phyloP scores from a whole-genome alignment of 2,888 invertebrate genomes.

The Adela reaumurella region DNA sequence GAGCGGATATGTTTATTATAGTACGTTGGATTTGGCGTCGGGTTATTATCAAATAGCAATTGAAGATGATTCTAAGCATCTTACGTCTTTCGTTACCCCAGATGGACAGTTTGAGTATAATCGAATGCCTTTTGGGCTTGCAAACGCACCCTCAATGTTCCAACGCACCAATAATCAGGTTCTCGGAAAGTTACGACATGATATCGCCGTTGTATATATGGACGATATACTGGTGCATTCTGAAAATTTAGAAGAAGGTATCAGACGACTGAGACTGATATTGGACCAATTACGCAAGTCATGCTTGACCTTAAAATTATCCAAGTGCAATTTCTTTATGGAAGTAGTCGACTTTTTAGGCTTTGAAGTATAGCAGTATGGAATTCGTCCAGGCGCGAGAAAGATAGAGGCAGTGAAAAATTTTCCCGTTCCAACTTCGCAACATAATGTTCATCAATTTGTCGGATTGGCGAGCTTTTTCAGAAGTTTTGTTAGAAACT shows the following conservation, averaged over 20 bases:
- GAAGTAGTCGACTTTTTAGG: constrained; percentile 5
- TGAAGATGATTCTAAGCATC: neutral
- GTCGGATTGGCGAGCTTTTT: constrained; percentile 14
- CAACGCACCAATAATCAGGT: constrained; percentile 16
- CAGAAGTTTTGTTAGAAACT: constrained; percentile 12
- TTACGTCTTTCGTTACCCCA: constrained; percentile 1
- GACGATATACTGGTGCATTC: constrained; percentile 12
- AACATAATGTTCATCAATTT: constrained; percentile 14
- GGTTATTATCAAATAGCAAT: constrained; percentile 3
- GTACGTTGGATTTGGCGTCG: constrained; percentile 1
- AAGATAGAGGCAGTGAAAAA: constrained; percentile 10
- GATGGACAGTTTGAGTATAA: constrained; percentile 13
- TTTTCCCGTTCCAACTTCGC: constrained; percentile 11
- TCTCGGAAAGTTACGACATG: constrained; percentile 7
- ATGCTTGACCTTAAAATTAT: constrained; percentile 10
- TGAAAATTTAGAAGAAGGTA: constrained; percentile 6
- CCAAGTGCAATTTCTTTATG: constrained; percentile 12
- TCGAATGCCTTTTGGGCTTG: constrained; percentile 18
- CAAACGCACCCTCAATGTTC: constrained; percentile 17
- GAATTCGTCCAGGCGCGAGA: constrained; percentile 8
- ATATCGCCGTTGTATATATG: constrained; percentile 11
- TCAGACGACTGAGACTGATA: constrained; percentile 3
- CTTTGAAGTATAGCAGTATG: constrained; percentile 11
- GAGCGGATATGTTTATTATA: neutral
- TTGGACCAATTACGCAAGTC: constrained; percentile 4